phyloP scores from a whole-genome alignment of 2,113 vertebrate species.

The Mobula birostris region DNA sequence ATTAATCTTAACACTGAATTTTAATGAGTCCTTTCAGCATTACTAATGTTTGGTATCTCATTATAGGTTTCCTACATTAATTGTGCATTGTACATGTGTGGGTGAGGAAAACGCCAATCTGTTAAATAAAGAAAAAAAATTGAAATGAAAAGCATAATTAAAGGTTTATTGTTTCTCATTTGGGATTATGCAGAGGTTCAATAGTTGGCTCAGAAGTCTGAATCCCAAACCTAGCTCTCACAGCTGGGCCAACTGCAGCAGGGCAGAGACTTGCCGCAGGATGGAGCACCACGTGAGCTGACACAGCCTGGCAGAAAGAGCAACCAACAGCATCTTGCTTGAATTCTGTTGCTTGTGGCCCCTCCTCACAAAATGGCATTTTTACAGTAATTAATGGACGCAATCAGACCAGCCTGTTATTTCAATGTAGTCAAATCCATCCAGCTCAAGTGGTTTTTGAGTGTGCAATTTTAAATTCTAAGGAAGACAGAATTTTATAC shows the following conservation, averaged over 20 bases:
- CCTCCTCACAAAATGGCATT: neutral
- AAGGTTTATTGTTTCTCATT: no score
- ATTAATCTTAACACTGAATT: conserved; percentile 35
- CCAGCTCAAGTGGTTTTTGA: neutral
- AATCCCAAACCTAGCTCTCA: neutral
- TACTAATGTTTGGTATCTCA: conserved; percentile 34
- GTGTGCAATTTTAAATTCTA: neutral
- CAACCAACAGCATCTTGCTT: neutral
- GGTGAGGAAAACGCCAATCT: conserved; percentile 9
- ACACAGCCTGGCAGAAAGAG: no score
- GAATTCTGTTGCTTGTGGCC: neutral
- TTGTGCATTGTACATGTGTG: neutral
- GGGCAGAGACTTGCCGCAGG: neutral
- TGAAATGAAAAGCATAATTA: neutral
- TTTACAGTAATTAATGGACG: neutral
- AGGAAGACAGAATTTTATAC: neutral
- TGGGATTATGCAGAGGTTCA: neutral
- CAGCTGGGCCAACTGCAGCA: neutral
- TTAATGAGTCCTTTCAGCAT: conserved; percentile 31
- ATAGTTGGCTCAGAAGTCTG: neutral
- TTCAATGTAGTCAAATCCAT: neutral
- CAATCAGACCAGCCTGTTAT: neutral
- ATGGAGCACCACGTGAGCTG: conserved; percentile 15
- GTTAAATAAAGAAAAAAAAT: neutral
- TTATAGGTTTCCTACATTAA: conserved; percentile 31